Percentiles rank a stretch among this genome's conserved stretches.
phyloP scores from a whole-genome alignment of 2,113 vertebrate genomes.

The Bubo blakistoni region DNA sequence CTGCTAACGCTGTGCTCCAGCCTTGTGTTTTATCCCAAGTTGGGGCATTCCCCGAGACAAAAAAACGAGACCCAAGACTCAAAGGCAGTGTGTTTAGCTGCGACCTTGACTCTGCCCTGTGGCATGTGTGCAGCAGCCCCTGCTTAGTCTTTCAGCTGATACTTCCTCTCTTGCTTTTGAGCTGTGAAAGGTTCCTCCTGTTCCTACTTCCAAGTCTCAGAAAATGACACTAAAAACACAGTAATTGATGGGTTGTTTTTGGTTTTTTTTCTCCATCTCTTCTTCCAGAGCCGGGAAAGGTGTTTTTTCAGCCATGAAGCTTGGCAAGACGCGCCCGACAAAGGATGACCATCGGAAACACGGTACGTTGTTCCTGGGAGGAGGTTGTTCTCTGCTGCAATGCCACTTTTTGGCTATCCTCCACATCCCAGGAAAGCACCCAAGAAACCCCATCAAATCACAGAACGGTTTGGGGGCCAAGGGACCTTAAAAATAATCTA shows the following conservation, averaged over 20 bases:
- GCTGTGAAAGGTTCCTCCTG: not conserved
- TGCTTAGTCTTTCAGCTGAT: not conserved
- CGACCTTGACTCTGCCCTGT: not conserved
- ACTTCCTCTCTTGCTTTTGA: not conserved
- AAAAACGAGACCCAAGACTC: not conserved
- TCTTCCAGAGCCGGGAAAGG: conserved; percentile 83
- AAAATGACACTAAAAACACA: not conserved
- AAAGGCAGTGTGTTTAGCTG: rapidly evolving
- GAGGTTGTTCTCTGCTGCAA: not conserved
- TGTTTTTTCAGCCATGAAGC: conserved; percentile 91
- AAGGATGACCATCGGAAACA: conserved; percentile 82
- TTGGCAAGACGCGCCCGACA: conserved; percentile 80
- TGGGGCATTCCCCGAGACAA: not conserved
- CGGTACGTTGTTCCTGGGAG: conserved; percentile 59
- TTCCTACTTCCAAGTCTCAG: rapidly evolving
- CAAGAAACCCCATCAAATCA: rapidly evolving
- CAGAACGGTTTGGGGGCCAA: not conserved
- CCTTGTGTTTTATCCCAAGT: not conserved
- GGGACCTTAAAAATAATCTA: rapidly evolving
- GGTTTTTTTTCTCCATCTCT: not conserved
- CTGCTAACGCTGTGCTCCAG: not conserved
- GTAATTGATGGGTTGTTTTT: rapidly evolving
- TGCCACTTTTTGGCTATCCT: not conserved
- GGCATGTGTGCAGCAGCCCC: not conserved
- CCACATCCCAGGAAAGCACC: not conserved